Evolutionary conservation across 2,888 invertebrate species (phyloP), one percentile per base, ranked within the genome.

Genomic region (Thyatira batis): DNA sequence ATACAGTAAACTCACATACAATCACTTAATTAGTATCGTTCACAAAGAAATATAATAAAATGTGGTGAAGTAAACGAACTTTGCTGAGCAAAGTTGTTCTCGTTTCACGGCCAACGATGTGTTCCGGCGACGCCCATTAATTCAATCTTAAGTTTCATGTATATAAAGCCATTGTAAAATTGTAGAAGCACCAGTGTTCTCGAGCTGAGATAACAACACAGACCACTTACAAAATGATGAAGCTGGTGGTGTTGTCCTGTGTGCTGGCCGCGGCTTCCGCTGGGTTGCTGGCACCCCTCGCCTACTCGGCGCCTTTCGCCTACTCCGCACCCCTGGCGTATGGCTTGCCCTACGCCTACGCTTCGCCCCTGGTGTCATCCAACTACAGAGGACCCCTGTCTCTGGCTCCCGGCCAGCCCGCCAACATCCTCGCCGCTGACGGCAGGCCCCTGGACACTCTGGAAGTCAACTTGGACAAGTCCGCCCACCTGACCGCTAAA

Each of bases 241-340:
- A 91, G 78, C 82, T 92, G 92, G 93, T 93, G 92, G 93, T 93
- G 84, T 93, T 94, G 89, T 93, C 92, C 76, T 94, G 94, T 86
- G 78, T 94, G 71, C 67, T 94, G 82, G 93, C 94, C 65, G 85
- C 93, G 64, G 93, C 90, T 65, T 87, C 90, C 58, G 93, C 94
- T 20, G 58, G 72, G 44, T 64, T 67, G 33, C 17, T 76, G 53
- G 60, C 61, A 43, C 57, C 54, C 21, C 48, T 65, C 52, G 60
- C 67, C 8, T 71, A 69, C 59, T 49, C 61, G 45, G 61, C 79
- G 4, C 69, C 78, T 9, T 49, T 60, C 78, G 45, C 67, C 69
- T 27, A 46, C 46, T 46, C 46, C 27, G 9, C 46, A 2, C 25
- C 25, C 25, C 48, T 60, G 13, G 68, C 69, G n/a, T 64, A 61